Percentiles rank a stretch among this genome's conserved stretches.
Evolutionary conservation across 2,113 vertebrate genomes (phyloP).

Genomic region (Bos javanicus): DNA sequence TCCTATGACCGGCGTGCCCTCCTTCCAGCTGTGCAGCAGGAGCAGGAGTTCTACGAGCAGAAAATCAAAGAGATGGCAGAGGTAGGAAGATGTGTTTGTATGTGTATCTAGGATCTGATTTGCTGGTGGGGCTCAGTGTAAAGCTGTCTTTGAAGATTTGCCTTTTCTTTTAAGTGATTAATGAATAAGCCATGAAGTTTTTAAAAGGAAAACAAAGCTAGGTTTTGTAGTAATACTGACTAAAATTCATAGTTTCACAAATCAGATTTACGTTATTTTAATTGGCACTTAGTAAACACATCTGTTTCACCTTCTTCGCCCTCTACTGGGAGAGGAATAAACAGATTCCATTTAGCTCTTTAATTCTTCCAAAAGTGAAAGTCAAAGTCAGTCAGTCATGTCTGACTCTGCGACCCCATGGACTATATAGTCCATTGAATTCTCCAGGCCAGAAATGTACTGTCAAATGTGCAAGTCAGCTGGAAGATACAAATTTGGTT

Average conservation of each 20-base stretch:
- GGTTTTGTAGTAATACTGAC: neutral
- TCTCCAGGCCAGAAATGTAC: neutral
- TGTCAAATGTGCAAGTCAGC: neutral
- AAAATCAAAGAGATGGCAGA: slow-evolving; percentile 97
- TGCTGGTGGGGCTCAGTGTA: neutral
- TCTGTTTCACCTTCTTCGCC: neutral
- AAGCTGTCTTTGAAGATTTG: neutral
- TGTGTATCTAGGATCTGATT: neutral
- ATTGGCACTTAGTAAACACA: neutral
- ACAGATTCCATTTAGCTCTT: neutral
- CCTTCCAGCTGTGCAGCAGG: slow-evolving; percentile 88
- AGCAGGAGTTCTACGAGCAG: slow-evolving; percentile 94
- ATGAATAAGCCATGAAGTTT: neutral
- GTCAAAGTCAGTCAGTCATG: neutral
- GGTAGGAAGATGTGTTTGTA: slow-evolving; percentile 75
- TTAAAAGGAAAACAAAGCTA: neutral
- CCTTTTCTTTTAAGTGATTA: neutral
- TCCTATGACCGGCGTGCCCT: slow-evolving; percentile 84
- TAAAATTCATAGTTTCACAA: neutral
- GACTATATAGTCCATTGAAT: neutral
- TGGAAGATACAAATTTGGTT: neutral
- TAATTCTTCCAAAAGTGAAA: neutral
- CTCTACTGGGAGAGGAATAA: neutral
- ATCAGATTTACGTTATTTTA: neutral
- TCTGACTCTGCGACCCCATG: neutral